Evolutionary conservation across 1,140 invertebrate species (phyloP), one percentile per base, ranked within the genome.

Genomic region (Heliconius nattereri): DNA sequence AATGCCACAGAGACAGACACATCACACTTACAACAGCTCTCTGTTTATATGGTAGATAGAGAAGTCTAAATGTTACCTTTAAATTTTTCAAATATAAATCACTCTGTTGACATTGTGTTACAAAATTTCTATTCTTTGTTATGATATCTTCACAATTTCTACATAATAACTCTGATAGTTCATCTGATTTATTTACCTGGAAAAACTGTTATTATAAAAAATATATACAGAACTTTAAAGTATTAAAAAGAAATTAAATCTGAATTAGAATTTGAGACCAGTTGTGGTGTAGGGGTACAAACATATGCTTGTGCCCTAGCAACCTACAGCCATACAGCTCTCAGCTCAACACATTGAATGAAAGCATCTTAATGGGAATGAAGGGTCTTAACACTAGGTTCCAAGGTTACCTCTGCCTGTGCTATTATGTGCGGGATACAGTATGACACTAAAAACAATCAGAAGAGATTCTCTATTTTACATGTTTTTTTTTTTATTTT

Each of bases 121-220:
- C 57, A 40, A 76, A 76, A 19, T 71, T 70, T 70, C 37, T 70
- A 29, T 40, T 49, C 19, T 23, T 76, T 8, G 20, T 26, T 3
- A 76, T 76, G 3, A 76, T 66, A 23, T 76, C 60, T 35, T 76
- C 75, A 26, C 75, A 76, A 20, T 76, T 66, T 26, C 60, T 20
- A 49, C 75, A 76, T 2, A 76, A 26, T 26, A 70, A 71, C 19
- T 76, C 45, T 29, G 75, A 70, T 9, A 76, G 19, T 37, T 71
- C 23, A 71, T 70, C 35, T 3, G 23, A 19, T 70, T 37, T 76
- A n/a, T 32, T 76, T 2, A 76, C 29, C 75, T 76, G 75, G 1
- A 70, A 76, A 1, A 66, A 40, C 29, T n/a, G 9, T 20, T 20
- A 52, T 19, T 19, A 6, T 20, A 7, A 20, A 7, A 52, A 52